Percentiles rank a stretch among this genome's conserved stretches.
These are phyloP conservation scores for Metellina segmentata DNA, from an alignment of 2,888 invertebrate species.

Conservation along the genomic window DNA sequence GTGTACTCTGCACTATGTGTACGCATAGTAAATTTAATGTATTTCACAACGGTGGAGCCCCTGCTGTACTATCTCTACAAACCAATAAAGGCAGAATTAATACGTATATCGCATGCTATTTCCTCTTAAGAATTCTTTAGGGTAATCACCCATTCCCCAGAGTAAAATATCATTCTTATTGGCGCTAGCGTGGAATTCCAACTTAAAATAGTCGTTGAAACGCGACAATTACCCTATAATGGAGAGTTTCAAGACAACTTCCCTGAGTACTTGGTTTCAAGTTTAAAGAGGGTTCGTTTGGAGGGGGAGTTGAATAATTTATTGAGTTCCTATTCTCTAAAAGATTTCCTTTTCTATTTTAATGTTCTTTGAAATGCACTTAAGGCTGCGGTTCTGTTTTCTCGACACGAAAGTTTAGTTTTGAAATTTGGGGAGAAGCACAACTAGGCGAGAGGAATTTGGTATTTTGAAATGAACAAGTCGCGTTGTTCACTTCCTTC, in stretches of 20 bases:
- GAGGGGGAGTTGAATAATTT: slow-evolving; percentile 34
- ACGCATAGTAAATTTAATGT: no score
- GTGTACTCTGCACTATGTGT: no score
- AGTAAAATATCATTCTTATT: not conserved
- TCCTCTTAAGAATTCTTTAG: not conserved
- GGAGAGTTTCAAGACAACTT: not conserved
- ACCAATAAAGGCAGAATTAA: not conserved
- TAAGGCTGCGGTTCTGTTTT: not conserved
- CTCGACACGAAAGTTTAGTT: not conserved
- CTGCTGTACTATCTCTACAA: no score
- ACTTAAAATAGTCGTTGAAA: not conserved
- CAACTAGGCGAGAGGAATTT: no score
- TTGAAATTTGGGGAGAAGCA: no score
- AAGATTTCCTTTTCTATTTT: slow-evolving; percentile 29
- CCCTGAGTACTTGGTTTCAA: not conserved
- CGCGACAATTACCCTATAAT: not conserved
- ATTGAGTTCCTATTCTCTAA: slow-evolving; percentile 13
- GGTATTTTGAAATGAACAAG: no score
- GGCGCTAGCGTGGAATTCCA: not conserved
- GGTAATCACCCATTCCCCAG: not conserved
- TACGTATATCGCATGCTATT: not conserved
- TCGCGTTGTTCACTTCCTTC: not conserved
- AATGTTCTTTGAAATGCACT: slow-evolving; percentile 39
- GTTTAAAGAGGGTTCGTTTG: slow-evolving; percentile 7
- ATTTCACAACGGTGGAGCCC: no score